phyloP scores from a whole-genome alignment of 1,140 invertebrate species.

The Zaprionus africanus region DNA sequence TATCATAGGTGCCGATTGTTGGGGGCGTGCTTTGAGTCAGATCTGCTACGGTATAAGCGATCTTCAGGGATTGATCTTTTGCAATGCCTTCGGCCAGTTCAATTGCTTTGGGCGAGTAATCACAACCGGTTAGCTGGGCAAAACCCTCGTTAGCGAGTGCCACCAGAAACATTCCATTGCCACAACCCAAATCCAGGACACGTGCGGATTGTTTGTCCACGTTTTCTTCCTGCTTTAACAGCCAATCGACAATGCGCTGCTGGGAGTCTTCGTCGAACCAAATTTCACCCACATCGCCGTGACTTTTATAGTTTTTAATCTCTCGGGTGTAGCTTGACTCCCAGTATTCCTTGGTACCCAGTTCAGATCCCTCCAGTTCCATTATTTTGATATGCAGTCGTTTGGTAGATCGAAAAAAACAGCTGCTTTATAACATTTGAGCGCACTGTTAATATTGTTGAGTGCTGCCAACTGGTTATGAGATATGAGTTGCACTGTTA shows the following conservation, averaged over 20 bases:
- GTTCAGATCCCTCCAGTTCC: slow-evolving; percentile 89
- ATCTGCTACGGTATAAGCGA: slow-evolving; percentile 86
- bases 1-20: slow-evolving; percentile 85
- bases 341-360: slow-evolving; percentile 94
- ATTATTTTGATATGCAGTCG: slow-evolving; percentile 12
- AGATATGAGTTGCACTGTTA: background rate
- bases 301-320: slow-evolving; percentile 91
- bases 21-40: slow-evolving; percentile 45
- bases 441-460: background rate
- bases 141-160: slow-evolving; percentile 90
- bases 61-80: slow-evolving; percentile 85
- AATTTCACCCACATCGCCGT: slow-evolving; percentile 95
- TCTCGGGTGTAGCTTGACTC: slow-evolving; percentile 92
- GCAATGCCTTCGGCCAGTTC: slow-evolving; percentile 89
- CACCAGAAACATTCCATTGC: slow-evolving; percentile 94
- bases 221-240: slow-evolving; percentile 82
- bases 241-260: slow-evolving; percentile 89
- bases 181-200: slow-evolving; percentile 92
- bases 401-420: background rate
- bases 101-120: slow-evolving; percentile 93
- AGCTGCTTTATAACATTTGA: slow-evolving; percentile 17
- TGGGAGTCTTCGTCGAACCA: slow-evolving; percentile 96
- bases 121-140: slow-evolving; percentile 90
- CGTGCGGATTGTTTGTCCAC: slow-evolving; percentile 84
- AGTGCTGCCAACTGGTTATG: background rate